Percentiles rank a stretch among this genome's conserved stretches.
Conservation (phyloP, 2,797 vertebrate species). For the Enteromius mattozi region DNA sequence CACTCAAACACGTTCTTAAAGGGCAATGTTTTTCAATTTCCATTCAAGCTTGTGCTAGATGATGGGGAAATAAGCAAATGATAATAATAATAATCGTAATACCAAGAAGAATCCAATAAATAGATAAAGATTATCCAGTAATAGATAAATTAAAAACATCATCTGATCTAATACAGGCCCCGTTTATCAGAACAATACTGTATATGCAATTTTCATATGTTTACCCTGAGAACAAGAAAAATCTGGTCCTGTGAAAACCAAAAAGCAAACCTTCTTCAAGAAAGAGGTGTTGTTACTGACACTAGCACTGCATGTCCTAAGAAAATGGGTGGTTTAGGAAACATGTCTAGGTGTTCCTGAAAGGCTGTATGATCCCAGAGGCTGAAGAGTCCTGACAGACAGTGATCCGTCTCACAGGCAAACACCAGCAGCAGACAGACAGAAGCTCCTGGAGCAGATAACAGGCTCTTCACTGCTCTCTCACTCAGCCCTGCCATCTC, state of each 20-base stretch:
- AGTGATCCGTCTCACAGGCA: slow-evolving; percentile 18
- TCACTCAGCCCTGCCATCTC: background rate
- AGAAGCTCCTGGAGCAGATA: slow-evolving; percentile 42
- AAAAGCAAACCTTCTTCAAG: background rate
- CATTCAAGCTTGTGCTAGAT: background rate
- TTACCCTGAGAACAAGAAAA: background rate
- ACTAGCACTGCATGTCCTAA: background rate
- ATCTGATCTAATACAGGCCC: background rate
- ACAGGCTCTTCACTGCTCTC: slow-evolving; percentile 10
- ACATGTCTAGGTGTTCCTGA: background rate
- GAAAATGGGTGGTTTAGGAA: background rate
- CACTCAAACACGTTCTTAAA: background rate
- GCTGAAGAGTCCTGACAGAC: slow-evolving; percentile 23
- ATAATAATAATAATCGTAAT: background rate
- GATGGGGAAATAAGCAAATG: background rate
- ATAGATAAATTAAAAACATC: too few relatives aligned
- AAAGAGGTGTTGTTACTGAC: background rate
- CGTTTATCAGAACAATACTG: background rate
- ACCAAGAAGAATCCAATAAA: background rate
- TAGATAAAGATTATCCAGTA: background rate
- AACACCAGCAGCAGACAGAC: background rate
- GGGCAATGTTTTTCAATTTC: background rate
- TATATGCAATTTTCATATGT: background rate
- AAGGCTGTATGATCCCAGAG: slow-evolving; percentile 4
- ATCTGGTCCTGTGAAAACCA: background rate